These are phyloP conservation scores for Agrotis ipsilon DNA, from an alignment of 2,888 invertebrate genomes.

Conservation along the genomic window DNA sequence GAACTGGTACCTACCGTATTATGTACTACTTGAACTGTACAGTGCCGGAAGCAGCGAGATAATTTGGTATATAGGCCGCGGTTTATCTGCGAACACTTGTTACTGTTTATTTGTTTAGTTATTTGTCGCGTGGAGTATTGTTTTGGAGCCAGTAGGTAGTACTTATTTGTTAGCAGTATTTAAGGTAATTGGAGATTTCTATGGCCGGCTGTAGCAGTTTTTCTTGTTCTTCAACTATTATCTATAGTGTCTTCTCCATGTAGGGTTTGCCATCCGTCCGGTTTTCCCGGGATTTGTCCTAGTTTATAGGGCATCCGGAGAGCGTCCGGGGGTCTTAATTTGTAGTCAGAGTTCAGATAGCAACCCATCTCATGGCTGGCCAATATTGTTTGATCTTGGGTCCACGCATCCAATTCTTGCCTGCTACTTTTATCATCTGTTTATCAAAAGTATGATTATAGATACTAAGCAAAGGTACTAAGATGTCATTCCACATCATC, in stretches of 20 bases:
- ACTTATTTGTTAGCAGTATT: background rate
- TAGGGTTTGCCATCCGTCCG: too few species aligned
- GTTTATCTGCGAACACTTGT: slow-evolving; percentile 46
- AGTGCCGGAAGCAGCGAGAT: slow-evolving; percentile 54
- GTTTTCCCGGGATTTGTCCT: too few species aligned
- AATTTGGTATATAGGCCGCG: slow-evolving; percentile 56
- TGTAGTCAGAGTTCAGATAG: too few species aligned
- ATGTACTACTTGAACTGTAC: slow-evolving; percentile 8
- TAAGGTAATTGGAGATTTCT: background rate
- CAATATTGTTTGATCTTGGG: too few species aligned
- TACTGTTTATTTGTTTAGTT: slow-evolving; percentile 19
- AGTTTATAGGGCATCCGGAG: too few species aligned
- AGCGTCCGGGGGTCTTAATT: too few species aligned
- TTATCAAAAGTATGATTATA: background rate
- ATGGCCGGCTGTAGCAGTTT: too few species aligned
- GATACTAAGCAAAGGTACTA: too few species aligned
- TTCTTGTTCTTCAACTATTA: too few species aligned
- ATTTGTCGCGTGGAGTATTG: slow-evolving; percentile 4
- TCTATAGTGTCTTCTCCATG: too few species aligned
- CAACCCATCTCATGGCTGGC: too few species aligned
- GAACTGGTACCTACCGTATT: slow-evolving; percentile 23
- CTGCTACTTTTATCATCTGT: background rate
- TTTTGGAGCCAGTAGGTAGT: background rate
- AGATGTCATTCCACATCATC: too few species aligned
- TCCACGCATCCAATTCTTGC: background rate